phyloP scores from a whole-genome alignment of 2,888 invertebrate genomes.

The Amiota mariae region DNA sequence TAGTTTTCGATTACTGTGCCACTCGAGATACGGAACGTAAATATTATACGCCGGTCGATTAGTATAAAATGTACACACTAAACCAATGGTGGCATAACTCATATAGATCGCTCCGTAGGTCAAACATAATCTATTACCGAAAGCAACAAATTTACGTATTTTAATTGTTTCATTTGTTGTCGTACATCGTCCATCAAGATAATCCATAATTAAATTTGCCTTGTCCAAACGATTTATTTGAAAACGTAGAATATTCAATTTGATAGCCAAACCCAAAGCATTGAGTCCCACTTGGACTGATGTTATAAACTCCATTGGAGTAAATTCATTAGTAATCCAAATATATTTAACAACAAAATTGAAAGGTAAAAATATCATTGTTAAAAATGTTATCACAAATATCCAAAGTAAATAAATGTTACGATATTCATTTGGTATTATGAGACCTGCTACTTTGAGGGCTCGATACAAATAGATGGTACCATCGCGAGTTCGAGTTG shows the following conservation, averaged over 20 bases:
- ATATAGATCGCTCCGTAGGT: constrained; percentile 33
- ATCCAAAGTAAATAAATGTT: constrained; percentile 31
- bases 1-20: constrained; percentile 34
- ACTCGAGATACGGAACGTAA: constrained; percentile 40
- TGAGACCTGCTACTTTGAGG: constrained; percentile 36
- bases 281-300: constrained; percentile 42
- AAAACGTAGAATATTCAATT: constrained; percentile 15
- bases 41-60: constrained; percentile 39
- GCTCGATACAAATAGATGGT: constrained; percentile 35
- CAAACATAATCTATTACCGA: constrained; percentile 38
- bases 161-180: constrained; percentile 31
- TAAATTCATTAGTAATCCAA: constrained; percentile 30
- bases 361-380: constrained; percentile 38
- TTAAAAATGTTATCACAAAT: constrained; percentile 33
- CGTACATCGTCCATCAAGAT: constrained; percentile 38
- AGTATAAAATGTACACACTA: constrained; percentile 37
- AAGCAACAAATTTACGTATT: constrained; percentile 39
- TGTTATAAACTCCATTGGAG: constrained; percentile 36
- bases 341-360: constrained; percentile 41
- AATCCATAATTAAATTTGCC: constrained; percentile 39
- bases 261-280: constrained; percentile 34
- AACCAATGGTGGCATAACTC: constrained; percentile 31
- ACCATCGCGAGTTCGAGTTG: constrained; percentile 36
- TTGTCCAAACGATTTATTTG: constrained; percentile 30
- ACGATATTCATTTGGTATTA: constrained; percentile 33